Evolutionary conservation across 2,888 invertebrate species (phyloP).

Genomic region (Meteorus cinctellus): DNA sequence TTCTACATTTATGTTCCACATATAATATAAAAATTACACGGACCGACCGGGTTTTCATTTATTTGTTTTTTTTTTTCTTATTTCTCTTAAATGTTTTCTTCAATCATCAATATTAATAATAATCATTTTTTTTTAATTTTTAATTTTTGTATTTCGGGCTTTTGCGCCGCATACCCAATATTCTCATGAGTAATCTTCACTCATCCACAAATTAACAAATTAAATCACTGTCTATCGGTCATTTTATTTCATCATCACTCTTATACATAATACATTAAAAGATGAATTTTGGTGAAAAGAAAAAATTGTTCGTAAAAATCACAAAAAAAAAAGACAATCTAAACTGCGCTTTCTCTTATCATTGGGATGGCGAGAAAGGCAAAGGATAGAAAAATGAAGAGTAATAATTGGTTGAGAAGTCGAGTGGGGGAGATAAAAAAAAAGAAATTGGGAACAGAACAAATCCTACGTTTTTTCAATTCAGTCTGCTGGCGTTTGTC

Average conservation of each 20-base stretch:
- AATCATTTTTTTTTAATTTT: background rate
- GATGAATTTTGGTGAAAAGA: background rate
- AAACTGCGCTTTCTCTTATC: conserved; percentile 2
- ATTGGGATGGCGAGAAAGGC: conserved; percentile 8
- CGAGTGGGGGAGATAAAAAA: background rate
- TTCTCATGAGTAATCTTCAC: background rate
- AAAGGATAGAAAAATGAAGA: background rate
- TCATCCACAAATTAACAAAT: background rate
- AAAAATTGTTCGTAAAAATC: conserved; percentile 8
- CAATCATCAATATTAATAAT: too few relatives aligned
- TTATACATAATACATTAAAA: conserved; percentile 3
- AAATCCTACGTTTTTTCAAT: conserved; percentile 18
- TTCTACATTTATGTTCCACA: conserved; percentile 19
- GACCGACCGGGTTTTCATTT: conserved; percentile 20
- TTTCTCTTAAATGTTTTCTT: background rate
- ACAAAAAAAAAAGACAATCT: conserved; percentile 24
- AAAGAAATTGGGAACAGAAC: conserved; percentile 5
- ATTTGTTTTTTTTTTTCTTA: background rate
- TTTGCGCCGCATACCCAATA: background rate
- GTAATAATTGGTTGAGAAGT: background rate
- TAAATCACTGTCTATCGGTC: background rate
- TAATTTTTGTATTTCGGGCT: background rate
- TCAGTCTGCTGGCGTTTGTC: conserved; percentile 66
- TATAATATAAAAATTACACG: conserved; percentile 48
- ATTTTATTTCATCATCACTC: conserved; percentile 5